Evolutionary conservation across 2,113 vertebrate species (phyloP).

Genomic region (Python bivittatus): DNA sequence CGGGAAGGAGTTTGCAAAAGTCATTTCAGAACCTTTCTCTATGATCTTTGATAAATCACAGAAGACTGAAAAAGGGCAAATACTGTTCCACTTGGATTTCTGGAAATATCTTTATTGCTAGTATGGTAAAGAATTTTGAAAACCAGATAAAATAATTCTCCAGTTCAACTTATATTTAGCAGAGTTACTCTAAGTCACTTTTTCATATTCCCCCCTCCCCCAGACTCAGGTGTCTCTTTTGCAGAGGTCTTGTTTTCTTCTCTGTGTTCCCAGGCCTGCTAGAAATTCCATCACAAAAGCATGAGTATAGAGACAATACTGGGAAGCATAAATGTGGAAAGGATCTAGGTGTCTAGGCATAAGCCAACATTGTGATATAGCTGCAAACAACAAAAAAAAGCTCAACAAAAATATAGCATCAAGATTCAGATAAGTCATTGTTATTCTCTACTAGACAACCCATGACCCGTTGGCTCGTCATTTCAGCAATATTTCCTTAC

Average conservation of each 20-base stretch:
- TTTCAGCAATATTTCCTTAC: no score
- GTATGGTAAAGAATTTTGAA: neutral
- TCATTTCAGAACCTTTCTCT: neutral
- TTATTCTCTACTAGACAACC: neutral
- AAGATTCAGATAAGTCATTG: neutral
- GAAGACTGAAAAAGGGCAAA: neutral
- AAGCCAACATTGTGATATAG: neutral
- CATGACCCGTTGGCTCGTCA: no score
- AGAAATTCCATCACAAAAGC: neutral
- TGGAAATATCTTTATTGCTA: neutral
- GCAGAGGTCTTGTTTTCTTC: neutral
- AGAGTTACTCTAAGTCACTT: neutral
- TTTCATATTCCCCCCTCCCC: neutral
- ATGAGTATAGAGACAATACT: neutral
- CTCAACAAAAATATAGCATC: neutral
- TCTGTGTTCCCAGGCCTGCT: neutral
- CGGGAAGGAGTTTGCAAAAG: neutral
- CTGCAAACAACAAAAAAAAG: neutral
- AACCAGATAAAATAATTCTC: neutral
- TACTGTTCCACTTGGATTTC: neutral
- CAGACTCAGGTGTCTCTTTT: neutral
- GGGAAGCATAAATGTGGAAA: neutral
- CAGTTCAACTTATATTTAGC: neutral
- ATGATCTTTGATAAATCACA: neutral
- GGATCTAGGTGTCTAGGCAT: neutral